Conservation (phyloP, 1,140 invertebrate species). For the Zaprionus ornatus region DNA sequence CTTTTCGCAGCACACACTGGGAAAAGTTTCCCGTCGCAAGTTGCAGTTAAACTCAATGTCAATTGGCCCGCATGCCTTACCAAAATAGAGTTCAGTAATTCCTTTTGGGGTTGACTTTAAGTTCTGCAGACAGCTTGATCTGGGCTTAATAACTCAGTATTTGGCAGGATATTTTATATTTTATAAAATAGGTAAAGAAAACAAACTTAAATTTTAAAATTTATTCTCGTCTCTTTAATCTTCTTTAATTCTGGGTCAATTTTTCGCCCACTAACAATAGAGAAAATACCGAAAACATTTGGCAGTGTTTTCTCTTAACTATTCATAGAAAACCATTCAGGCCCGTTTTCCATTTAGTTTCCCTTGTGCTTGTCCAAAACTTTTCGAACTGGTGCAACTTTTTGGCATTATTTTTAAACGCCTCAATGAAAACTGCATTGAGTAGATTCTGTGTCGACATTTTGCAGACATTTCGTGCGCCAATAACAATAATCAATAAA, state of each 20-base stretch:
- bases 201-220: background rate
- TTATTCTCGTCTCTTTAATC: background rate
- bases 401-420: constrained; percentile 14
- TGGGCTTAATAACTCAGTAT: background rate
- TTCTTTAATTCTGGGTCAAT: background rate
- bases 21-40: background rate
- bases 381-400: constrained; percentile 12
- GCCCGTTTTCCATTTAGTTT: background rate
- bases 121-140: background rate
- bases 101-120: background rate
- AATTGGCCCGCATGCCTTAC: background rate
- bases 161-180: background rate
- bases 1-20: constrained; percentile 8
- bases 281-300: background rate
- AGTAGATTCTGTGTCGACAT: background rate
- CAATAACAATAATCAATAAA: constrained; percentile 50
- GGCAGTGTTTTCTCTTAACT: background rate
- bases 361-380: background rate
- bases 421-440: background rate
- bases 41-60: constrained; percentile 1
- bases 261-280: too few species aligned
- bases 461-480: constrained; percentile 12
- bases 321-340: background rate
- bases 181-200: background rate
- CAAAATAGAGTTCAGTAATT: background rate